Evolutionary conservation across 2,888 invertebrate genomes (phyloP), one percentile per base, ranked within the genome.

Genomic region (Morpho achilles): DNA sequence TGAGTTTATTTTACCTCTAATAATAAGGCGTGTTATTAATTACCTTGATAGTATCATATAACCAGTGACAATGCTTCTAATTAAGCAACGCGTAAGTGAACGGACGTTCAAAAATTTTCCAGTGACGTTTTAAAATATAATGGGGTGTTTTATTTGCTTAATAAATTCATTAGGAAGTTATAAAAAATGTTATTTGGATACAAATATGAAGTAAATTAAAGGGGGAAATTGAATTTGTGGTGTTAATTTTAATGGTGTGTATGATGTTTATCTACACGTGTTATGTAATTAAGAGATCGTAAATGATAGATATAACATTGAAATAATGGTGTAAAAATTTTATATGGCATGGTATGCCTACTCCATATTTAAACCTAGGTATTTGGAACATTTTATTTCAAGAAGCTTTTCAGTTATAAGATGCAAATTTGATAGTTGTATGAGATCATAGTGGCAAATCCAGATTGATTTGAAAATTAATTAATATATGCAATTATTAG

Each of bases 11-110:
- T 40, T 23, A 58, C 39, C 44, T 51, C 49, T 56, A 50, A 52
- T 61, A 63, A 55, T 59, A 57, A 57, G 54, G 16, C 46, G 57
- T 41, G 57, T 55, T 63, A 63, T 63, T 63, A 59, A 63, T 63
- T 49, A 50, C 59, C 45, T 42, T 48, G 51, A 60, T 58, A 58
- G 53, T 51, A 62, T 58, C 48, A 59, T 60, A 63, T 52, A 50
- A 52, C 44, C 23, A 61, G 54, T 63, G 49, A 60, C 54, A 56
- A 63, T 63, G 58, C 53, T 7, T 55, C 53, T 58, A 57, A 61
- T 61, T 61, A 61, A 56, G 48, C 41, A 48, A 45, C 41, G 50
- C 43, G 44, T 59, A 44, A 56, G 42, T 51, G 45, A 48, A 55
- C 43, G 55, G 51, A 48, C 53, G 50, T 56, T 63, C 61, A 63